Base-by-base conservation (phyloP, 2,888 invertebrate species). In the Napeogenes sylphis region DNA sequence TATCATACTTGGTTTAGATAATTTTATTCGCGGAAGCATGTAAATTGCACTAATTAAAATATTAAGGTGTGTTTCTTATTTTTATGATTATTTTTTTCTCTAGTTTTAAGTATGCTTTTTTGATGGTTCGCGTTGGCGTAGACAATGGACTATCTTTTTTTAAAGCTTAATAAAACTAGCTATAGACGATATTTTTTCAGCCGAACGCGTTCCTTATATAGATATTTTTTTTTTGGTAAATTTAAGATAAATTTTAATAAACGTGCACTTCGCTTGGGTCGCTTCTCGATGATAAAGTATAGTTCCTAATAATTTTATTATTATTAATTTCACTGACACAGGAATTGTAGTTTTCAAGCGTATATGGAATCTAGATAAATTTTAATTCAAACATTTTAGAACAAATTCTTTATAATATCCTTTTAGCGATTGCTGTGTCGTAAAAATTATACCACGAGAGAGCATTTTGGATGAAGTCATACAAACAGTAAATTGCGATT, bases 41-140 rank as follows among this genome's bases (percentile, higher is more conserved):
- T 80, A 79, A 77, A 79, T 74, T 79, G 73, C 73, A 78, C 75
- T 78, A 77, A 77, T 69, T 73, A 72, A 73, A 74, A 73, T 68
- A 70, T 66, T 77, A 76, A 75, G 75, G 77, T 79, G 80, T 82
- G 82, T 76, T 76, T 78, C 73, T 76, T 78, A 73, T 51, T 51
- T 30, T 51, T 51, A 75, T 73, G 71, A 72, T 78, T 79, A 77
- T 80, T 81, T 83, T 76, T 79, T 83, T 84, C 81, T 74, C 75
- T 87, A 85, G 84, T 79, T 70, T 75, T 87, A 87, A 85, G 86
- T 74, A 82, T 82, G 86, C 84, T 88, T 86, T 82, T 85, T 66
- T 67, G 66, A 69, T 70, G 73, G 74, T 58, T 67, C 68, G 75
- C 69, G 68, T 71, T 56, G 62, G 63, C 51, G 51, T 8, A 10